Base-by-base conservation (phyloP, 1,140 invertebrate genomes). In the Eulimnadia texana region DNA sequence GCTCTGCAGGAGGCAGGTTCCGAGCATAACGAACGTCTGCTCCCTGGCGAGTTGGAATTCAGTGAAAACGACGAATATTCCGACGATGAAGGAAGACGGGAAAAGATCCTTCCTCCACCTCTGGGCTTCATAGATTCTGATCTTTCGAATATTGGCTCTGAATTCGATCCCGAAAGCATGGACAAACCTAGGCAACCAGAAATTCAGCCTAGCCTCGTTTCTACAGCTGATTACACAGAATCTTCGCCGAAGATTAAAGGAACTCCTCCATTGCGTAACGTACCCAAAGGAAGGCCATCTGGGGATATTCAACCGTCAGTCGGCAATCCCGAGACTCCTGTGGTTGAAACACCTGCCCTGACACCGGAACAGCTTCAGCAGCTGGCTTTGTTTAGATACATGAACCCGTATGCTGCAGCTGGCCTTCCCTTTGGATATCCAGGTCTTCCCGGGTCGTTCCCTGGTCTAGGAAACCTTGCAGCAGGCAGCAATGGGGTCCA, bases 1-100 rank as follows among this genome's bases (percentile, higher is more conserved):
- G 82, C 67, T 51, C 74, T 89, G 27, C 86, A 91, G 68, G 87
- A 90, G 73, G 87, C 88, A n/a, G 88, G 87, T 1, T 89, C 86
- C 1, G 88, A 91, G 71, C 64, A 68, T 47, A 58, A 65, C 47
- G 68, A 66, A 27, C 65, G 64, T 62, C 60, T 75, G 28, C 70
- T 92, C 6, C 84, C 90, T 68, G 73, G 90, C 54, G 86, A 92
- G 69, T 72, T 91, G 13, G 86, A 92, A 68, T 86, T 88, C 66
- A 83, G 87, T 9, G 60, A 61, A 54, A 61, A 61, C 33, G 86
- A 90, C 66, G 83, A 88, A 28, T 84, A 87, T 66, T 79, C 85
- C 64, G 82, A 86, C 50, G 82, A 84, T 55, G 74, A 76, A 9
- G 58, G 11, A 29, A 55, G 53, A 42, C 66, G 60, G 50, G 53